These are phyloP conservation scores for Aspidiotus destructor DNA, from an alignment of 2,888 invertebrate genomes.

Conservation along the genomic window DNA sequence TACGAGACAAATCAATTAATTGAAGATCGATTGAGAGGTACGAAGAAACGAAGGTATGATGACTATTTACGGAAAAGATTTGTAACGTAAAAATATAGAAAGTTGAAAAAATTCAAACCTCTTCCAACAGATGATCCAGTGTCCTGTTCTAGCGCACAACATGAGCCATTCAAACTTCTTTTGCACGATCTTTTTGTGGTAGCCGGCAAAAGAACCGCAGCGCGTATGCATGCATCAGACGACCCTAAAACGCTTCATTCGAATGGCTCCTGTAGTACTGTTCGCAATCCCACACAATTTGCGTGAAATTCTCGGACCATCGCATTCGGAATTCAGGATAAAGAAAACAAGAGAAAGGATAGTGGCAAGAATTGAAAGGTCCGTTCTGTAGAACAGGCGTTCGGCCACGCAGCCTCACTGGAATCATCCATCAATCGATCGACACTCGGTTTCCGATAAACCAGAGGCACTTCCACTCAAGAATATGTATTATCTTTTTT, in stretches of 20 bases:
- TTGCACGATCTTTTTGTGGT: slow-evolving; percentile 7
- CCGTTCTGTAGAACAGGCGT: slow-evolving; percentile 27
- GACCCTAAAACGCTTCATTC: slow-evolving; percentile 16
- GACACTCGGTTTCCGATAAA: slow-evolving; percentile 14
- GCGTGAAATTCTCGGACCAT: slow-evolving; percentile 14
- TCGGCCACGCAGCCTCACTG: slow-evolving; percentile 26
- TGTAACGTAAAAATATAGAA: slow-evolving; percentile 8
- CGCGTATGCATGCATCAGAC: neutral
- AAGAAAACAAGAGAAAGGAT: neutral
- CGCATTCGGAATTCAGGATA: neutral
- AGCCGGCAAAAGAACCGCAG: slow-evolving; percentile 7
- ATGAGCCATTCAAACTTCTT: slow-evolving; percentile 29
- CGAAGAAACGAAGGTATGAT: slow-evolving; percentile 4
- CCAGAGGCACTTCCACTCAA: slow-evolving; percentile 27
- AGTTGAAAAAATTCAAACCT: slow-evolving; percentile 26
- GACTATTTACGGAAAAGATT: neutral
- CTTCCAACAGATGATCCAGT: slow-evolving; percentile 29
- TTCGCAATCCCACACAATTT: slow-evolving; percentile 3
- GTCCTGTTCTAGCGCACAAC: slow-evolving; percentile 30
- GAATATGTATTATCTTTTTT: slow-evolving; percentile 10
- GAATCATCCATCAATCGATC: slow-evolving; percentile 21
- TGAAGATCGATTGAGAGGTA: neutral
- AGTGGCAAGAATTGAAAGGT: slow-evolving; percentile 7
- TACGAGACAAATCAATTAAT: slow-evolving; percentile 5
- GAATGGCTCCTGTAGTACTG: slow-evolving; percentile 26